These are phyloP conservation scores for Eugnorisma glareosa DNA, from an alignment of 2,888 invertebrate species.

Conservation along the genomic window DNA sequence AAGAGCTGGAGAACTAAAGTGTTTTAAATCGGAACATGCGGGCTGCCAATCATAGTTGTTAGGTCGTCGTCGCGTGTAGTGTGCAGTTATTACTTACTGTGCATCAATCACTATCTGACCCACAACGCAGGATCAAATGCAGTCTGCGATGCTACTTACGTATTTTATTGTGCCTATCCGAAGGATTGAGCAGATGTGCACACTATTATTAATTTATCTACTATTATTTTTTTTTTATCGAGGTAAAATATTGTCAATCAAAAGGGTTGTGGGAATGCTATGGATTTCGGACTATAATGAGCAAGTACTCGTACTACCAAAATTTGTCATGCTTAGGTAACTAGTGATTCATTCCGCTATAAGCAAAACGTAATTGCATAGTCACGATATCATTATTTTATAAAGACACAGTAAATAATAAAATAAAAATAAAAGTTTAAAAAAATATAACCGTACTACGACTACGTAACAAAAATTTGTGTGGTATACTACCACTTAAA, in stretches of 20 bases:
- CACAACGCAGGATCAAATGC: neutral
- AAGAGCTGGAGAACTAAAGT: neutral
- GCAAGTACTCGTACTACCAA: neutral
- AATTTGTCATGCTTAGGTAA: neutral
- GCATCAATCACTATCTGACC: conserved; percentile 3
- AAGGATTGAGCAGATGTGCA: neutral
- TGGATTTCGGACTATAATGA: neutral
- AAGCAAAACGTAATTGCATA: neutral
- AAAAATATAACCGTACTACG: too few relatives aligned
- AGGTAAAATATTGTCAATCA: neutral
- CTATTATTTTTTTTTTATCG: too few relatives aligned
- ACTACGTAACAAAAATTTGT: too few relatives aligned
- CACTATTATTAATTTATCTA: neutral
- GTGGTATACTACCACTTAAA: too few relatives aligned
- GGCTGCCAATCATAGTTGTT: conserved; percentile 13
- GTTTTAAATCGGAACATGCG: neutral
- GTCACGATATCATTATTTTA: too few relatives aligned
- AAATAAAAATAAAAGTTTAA: too few relatives aligned
- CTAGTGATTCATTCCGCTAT: neutral
- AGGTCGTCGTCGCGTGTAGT: neutral
- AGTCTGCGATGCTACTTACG: neutral
- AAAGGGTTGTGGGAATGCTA: neutral
- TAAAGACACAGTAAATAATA: too few relatives aligned
- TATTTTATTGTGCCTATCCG: neutral
- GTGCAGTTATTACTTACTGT: neutral